Evolutionary conservation across 2,113 vertebrate genomes (phyloP), one percentile per base, ranked within the genome.

Genomic region (Amphilophus citrinellus): DNA sequence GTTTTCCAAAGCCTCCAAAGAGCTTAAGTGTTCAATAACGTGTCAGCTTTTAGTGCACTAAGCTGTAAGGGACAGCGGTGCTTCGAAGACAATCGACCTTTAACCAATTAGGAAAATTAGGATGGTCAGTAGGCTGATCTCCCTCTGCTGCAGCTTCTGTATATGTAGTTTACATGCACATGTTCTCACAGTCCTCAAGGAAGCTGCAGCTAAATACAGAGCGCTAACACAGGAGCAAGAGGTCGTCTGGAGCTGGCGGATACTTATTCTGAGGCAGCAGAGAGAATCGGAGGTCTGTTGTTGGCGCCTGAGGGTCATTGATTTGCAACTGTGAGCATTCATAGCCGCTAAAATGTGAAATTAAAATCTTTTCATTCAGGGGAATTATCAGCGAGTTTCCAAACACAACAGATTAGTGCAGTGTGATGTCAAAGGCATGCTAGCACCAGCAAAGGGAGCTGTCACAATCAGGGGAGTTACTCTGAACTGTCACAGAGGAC

Each of bases 281-380:
- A 30, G 66, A 61, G 71, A 86, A 65, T 3, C 56, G 71, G 58
- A 27, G 73, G 50, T 6, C 35, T 35, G 47, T 42, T 75, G 82
- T 59, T 20, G 17, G 24, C 59, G 32, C 61, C 44, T 61, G 59
- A 81, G 22, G 32, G 65, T 61, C 63, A 90, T 89, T 91, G 84
- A 91, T 82, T 53, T 62, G 80, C 88, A 93, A 84, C 88, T 90
- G 88, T 77, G 65, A 58, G 75, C 47, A 76, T 79, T 92, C 56
- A 80, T 0, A 57, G 47, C 9, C 11, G 1, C n/a, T 18, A 32
- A 27, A 76, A 57, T 5, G 10, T 27, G 44, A 76, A 10, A 81
- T 79, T 81, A 35, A 14, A 59, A 61, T 61, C 4, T 24, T 71
- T 59, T 75, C 14, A 76, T 86, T 77, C 61, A 68, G 42, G 15